Evolutionary conservation across 2,113 vertebrate species (phyloP).

Genomic region (Australoheros scitulus): DNA sequence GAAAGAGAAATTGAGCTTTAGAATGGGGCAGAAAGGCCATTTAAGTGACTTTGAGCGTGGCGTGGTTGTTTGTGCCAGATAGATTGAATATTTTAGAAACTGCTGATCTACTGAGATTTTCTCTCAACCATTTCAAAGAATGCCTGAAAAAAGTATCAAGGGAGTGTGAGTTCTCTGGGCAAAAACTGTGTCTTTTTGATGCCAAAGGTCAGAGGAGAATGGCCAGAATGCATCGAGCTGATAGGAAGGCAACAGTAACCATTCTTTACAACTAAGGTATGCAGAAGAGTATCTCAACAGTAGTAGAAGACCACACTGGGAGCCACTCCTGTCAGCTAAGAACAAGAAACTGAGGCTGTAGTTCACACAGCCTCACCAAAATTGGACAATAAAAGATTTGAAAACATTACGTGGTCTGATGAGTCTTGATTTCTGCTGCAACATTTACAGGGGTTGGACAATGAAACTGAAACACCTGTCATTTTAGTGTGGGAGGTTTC

Average conservation of each 20-base stretch:
- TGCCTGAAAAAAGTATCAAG: not conserved
- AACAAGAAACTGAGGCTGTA: not conserved
- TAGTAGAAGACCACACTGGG: not conserved
- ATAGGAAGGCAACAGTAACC: not conserved
- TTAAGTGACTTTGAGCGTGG: too few relatives aligned
- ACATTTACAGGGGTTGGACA: too few relatives aligned
- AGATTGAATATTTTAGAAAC: not conserved
- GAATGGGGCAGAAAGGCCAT: too few relatives aligned
- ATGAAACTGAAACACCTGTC: too few relatives aligned
- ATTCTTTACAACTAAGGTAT: not conserved
- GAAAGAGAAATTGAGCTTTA: too few relatives aligned
- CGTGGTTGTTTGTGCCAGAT: not conserved
- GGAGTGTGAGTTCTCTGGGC: not conserved
- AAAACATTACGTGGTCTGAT: not conserved
- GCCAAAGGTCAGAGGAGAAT: not conserved
- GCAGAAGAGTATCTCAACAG: not conserved
- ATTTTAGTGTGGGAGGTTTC: too few relatives aligned
- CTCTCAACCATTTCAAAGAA: not conserved
- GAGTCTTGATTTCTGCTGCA: not conserved
- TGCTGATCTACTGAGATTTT: not conserved
- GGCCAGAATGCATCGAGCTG: not conserved
- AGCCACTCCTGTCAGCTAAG: not conserved
- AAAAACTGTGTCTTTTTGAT: not conserved
- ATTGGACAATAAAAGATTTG: not conserved
- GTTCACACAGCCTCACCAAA: not conserved